Base-by-base conservation (phyloP, 92 coral and sea anemone species). In the Porites lobata region DNA sequence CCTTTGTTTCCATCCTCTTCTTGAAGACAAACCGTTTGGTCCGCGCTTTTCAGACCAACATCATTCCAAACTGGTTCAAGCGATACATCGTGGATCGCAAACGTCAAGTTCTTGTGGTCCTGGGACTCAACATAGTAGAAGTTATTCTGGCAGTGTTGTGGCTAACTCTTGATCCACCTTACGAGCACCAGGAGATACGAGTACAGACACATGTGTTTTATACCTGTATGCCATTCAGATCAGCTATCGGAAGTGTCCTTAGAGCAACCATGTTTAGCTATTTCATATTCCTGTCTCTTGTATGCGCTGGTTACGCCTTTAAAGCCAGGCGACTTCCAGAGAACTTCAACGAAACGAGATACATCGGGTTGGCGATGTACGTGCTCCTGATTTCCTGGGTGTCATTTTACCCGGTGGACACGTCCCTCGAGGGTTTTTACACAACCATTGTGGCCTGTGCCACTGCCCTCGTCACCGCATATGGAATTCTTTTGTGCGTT, bases 11-110 rank as follows among this genome's bases (percentile, higher is more conserved):
- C 0, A 86, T 94, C 7, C 82, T 94, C 62, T 92, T 80, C 80
- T 92, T 94, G 58, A 94, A 94, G 85, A 94, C 95, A 22, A 92
- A 92, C 84, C 85, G 95, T 6, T 81, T 94, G 9, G 93, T 86
- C 50, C 94, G 93, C 69, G 96, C 96, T 8, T 94, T 94, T 53
- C 96, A 94, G 77, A 83, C 79, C 3, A 58, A 83, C 22, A 32
- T 83, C 1, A 89, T 89, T 38, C 92, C 92, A 2, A 69, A 56
- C 32, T 89, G 92, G 92, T 89, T 84, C 53, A 89, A 59, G 29
- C 79, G 61, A 11, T 89, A 83, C 61, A 65, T 89, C 18, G 63
- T 89, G 59, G 89, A 86, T 29, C 92, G 85, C 56, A 89, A 57
- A 59, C 85, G 92, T 17, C 92, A 89, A 59, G 75, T 89, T 10